phyloP scores from a whole-genome alignment of 2,113 vertebrate genomes.

The Ramphastos sulfuratus region DNA sequence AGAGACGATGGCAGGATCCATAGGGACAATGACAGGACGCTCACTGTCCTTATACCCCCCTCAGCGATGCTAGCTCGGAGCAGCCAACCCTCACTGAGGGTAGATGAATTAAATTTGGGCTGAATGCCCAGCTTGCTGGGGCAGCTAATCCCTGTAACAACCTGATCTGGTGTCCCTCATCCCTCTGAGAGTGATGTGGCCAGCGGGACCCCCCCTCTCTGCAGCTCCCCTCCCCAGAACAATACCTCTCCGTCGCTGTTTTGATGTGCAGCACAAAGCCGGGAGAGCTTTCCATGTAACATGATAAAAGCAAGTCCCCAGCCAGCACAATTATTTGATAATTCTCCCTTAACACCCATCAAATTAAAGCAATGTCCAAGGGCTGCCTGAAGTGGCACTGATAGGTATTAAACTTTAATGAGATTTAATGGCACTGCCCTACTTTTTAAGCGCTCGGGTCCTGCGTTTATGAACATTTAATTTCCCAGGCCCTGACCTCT shows the following conservation, averaged over 20 bases:
- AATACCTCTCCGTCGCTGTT: background rate
- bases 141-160: background rate
- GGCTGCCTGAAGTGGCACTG: conserved; percentile 70
- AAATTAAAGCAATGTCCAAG: conserved; percentile 75
- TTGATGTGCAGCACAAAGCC: conserved; percentile 58
- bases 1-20: background rate
- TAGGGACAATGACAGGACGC: background rate
- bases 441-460: conserved; percentile 71
- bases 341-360: conserved; percentile 79
- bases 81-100: background rate
- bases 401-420: conserved; percentile 84
- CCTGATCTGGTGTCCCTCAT: background rate
- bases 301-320: conserved; percentile 70
- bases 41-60: background rate
- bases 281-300: conserved; percentile 48
- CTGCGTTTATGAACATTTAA: conserved; percentile 78
- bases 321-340: conserved; percentile 71
- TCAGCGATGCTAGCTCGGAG: background rate
- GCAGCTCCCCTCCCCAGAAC: conserved; percentile 12
- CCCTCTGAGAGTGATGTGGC: background rate
- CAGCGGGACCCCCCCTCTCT: background rate
- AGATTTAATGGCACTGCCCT: conserved; percentile 83
- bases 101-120: background rate
- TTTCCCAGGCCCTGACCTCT: conserved; percentile 77
- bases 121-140: background rate